Percentiles rank a stretch among this genome's conserved stretches.
These are phyloP conservation scores for Aepyceros melampus DNA, from an alignment of 2,113 vertebrate genomes.

Conservation along the genomic window DNA sequence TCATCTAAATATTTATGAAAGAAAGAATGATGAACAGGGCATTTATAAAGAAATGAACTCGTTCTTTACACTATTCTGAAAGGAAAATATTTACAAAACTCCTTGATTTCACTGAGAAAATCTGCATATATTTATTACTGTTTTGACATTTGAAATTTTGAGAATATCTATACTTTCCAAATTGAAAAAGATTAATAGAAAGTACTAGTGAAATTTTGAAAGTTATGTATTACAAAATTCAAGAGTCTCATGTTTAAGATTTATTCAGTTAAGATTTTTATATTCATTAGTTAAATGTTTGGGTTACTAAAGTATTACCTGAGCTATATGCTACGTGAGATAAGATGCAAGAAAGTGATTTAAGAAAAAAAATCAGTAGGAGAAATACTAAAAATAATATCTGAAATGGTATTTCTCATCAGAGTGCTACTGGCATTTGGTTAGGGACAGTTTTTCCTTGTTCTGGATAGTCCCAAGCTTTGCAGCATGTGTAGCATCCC, in stretches of 20 bases:
- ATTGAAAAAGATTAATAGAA: conserved; percentile 56
- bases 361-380: not conserved
- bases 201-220: conserved; percentile 31
- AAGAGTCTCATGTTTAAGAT: conserved; percentile 39
- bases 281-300: conserved; percentile 13
- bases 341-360: not conserved
- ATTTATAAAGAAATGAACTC: not conserved
- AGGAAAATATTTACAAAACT: conserved; percentile 57
- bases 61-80: conserved; percentile 37
- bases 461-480: fast-evolving
- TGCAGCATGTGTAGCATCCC: not conserved
- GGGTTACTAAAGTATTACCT: not conserved
- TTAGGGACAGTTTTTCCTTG: not conserved
- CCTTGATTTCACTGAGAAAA: conserved; percentile 39
- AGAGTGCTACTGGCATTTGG: not conserved
- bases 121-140: conserved; percentile 45
- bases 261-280: conserved; percentile 44
- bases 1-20: conserved; percentile 22
- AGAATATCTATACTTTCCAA: conserved; percentile 46
- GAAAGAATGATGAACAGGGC: not conserved
- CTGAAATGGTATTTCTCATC: not conserved
- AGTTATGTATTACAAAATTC: conserved; percentile 55
- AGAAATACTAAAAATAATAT: not conserved
- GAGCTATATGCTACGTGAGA: not conserved
- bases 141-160: conserved; percentile 68